A percentile compares a stretch with the other conserved stretches of the same genome.
Conservation (phyloP, 2,888 invertebrate genomes). For the Dexiosoma caninum region DNA sequence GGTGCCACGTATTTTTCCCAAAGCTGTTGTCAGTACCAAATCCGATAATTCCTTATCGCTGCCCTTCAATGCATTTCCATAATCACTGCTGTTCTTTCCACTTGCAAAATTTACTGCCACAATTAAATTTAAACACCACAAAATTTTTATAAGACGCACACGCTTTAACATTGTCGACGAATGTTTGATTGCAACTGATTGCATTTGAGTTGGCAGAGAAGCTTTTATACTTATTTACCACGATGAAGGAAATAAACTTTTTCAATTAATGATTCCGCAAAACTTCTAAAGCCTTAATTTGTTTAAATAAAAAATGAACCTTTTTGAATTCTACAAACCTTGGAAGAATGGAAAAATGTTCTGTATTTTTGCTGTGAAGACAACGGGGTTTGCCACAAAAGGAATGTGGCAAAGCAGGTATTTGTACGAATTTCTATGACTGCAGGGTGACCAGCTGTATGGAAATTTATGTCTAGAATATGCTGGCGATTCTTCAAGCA, state of each 20-base stretch:
- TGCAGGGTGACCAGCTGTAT: no score
- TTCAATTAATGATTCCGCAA: constrained; percentile 43
- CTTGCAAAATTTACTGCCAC: constrained; percentile 9
- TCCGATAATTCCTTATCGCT: constrained; percentile 75
- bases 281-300: constrained; percentile 16
- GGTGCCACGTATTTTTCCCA: constrained; percentile 77
- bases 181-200: constrained; percentile 57
- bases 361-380: not conserved
- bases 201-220: not conserved
- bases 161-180: constrained; percentile 55
- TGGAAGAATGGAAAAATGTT: constrained; percentile 17
- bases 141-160: constrained; percentile 14
- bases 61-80: constrained; percentile 66
- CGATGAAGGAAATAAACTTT: constrained; percentile 29
- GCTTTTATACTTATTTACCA: constrained; percentile 59
- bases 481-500: no score
- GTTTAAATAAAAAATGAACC: constrained; percentile 41
- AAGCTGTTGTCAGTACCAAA: constrained; percentile 73
- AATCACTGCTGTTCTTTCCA: constrained; percentile 48
- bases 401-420: constrained; percentile 1
- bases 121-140: constrained; percentile 17
- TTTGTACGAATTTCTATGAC: not conserved
- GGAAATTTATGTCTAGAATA: no score
- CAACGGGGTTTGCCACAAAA: constrained; percentile 20
- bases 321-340: constrained; percentile 12